Evolutionary conservation across 2,113 vertebrate species (phyloP), one percentile per base, ranked within the genome.

Genomic region (Cynopterus brachyotis): DNA sequence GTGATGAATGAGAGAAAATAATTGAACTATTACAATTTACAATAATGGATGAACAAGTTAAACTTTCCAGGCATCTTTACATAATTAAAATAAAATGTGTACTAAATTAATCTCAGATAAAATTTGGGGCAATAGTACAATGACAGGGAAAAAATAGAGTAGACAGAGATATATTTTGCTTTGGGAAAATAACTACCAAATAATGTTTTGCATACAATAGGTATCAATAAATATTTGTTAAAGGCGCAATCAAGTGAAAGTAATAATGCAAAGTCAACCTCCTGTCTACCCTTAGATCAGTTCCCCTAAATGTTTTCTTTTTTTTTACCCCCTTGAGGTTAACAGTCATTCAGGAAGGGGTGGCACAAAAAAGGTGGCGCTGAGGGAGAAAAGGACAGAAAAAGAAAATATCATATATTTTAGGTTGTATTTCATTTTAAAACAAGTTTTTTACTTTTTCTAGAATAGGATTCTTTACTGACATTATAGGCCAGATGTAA

Each of bases 311-410:
- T 30, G 10, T 6, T 45, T 80, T 72, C 10, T 45, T 50, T 50
- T 11, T 30, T 62, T 62, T 30, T 50, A 73, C 9, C 22, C 6
- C 62, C 20, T 62, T 8, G 30, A 81, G 42, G 16, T 59, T 59
- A 83, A 83, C 73, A 75, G 45, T 42, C 90, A 9, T 89, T 97
- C 32, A 85, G 59, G 87, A 94, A 92, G 30, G 19, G 37, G 15
- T 37, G 57, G 17, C 42, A 80, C 50, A 78, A 69, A 87, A 85
- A 69, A 55, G 55, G n/a, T 22, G 4, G 13, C 37, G 37, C 28
- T 67, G 53, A 81, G 42, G 7, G 26, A 45, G 30, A 24, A 80
- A 72, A 85, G 45, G 12, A 62, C 55, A 91, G 30, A 42, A 60
- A 83, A 83, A 26, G 20, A 47, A 92, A 76, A 87, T 30, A 32